A percentile compares a stretch with the other conserved stretches of the same genome.
Conservation (phyloP, 2,888 invertebrate species). For the Harmothoe impar region DNA sequence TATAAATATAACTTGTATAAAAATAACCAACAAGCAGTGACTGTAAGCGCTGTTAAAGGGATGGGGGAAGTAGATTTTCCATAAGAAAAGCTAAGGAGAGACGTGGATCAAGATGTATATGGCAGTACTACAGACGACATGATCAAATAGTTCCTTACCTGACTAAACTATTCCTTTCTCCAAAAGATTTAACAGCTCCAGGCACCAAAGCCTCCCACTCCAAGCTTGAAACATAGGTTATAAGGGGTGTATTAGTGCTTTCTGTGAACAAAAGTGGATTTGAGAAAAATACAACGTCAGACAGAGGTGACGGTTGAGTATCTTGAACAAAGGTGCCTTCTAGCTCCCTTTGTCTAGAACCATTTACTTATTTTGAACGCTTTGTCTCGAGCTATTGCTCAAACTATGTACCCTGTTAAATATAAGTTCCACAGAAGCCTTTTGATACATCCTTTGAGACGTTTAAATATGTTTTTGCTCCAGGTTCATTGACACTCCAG, state of each 20-base stretch:
- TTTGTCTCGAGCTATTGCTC: slow-evolving; percentile 15
- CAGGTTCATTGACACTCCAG: too few relatives aligned
- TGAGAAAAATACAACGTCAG: background rate
- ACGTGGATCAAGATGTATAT: background rate
- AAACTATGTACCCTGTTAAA: background rate
- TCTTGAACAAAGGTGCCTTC: background rate
- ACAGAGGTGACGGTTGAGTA: background rate
- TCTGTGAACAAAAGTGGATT: background rate
- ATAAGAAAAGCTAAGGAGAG: background rate
- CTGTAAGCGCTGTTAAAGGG: background rate
- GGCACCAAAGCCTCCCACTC: slow-evolving; percentile 1
- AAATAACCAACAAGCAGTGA: background rate
- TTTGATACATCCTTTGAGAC: background rate
- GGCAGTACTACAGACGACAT: too few relatives aligned
- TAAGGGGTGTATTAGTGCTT: background rate
- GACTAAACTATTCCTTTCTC: background rate
- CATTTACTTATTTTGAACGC: background rate
- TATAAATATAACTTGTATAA: background rate
- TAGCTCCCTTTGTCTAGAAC: background rate
- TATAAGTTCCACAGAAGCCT: background rate
- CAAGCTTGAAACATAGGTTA: background rate
- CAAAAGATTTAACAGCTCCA: background rate
- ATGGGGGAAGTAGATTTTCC: background rate
- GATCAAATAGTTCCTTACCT: too few relatives aligned
- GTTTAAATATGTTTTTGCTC: too few relatives aligned